Base-by-base conservation (phyloP, 2,888 invertebrate genomes). In the Chrysolina haemoptera region DNA sequence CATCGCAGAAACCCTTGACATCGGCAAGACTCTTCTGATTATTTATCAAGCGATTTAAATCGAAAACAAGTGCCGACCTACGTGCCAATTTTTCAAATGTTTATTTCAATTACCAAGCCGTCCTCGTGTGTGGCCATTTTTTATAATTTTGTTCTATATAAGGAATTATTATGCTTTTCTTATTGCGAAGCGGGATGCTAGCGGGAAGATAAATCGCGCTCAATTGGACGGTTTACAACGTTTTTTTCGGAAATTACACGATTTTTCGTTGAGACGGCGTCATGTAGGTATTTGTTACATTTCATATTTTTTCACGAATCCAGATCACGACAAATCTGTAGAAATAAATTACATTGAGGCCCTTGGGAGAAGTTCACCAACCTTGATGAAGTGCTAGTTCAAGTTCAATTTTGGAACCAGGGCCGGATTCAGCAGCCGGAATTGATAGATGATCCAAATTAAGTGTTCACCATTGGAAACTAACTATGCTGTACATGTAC, bases 61-160 rank as follows among this genome's bases (percentile, higher is more conserved):
- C 81, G 79, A 76, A 80, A 79, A 81, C 84, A 84, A 84, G 83
- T 79, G 79, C 81, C 80, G 75, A 70, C 78, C 76, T 84, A 84
- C 83, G 84, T 85, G 84, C 82, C 84, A 85, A 85, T 85, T 84
- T 85, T 84, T 85, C 84, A 84, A 84, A 85, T 84, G 84, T 77
- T 81, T 79, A 82, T 81, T 81, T 81, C 80, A 77, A 78, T 79
- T 80, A 76, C 80, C 73, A 72, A 69, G 68, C 76, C 72, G 65
- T 48, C 83, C 62, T 75, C 80, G 81, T 83, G 84, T 84, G 83
- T 80, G 83, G 82, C 73, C 81, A 80, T 80, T 79, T 81, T 79
- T 78, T 75, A 75, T 73, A 72, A 76, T 70, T 73, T 70, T 68
- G 50, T 81, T 81, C 70, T 78, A 82, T 78, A 82, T 79, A 82